Conservation (phyloP, 2,113 vertebrate species). For the Indri indri region DNA sequence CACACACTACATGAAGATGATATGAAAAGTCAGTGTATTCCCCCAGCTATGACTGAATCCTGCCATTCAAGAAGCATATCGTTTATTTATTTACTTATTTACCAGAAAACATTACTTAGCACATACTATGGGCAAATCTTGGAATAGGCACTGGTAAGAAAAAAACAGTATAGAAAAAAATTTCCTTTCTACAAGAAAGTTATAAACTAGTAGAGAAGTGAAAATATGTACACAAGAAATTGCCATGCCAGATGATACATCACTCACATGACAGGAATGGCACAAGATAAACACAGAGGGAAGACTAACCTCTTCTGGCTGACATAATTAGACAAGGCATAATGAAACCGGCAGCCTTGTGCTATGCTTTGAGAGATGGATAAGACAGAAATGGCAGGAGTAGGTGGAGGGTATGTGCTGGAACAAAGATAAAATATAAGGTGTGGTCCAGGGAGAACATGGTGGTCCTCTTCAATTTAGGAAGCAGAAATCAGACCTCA, state of each 20-base stretch:
- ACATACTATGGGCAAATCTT: background rate
- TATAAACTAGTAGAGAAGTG: background rate
- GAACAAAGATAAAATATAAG: background rate
- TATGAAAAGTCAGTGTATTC: background rate
- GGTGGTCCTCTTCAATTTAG: background rate
- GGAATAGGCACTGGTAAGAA: background rate
- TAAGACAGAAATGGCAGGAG: background rate
- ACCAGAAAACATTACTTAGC: background rate
- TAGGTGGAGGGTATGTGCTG: background rate
- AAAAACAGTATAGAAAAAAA: background rate
- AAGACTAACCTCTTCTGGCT: background rate
- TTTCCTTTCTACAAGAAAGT: background rate
- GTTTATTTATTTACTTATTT: background rate
- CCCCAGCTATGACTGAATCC: background rate
- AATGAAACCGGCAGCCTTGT: background rate
- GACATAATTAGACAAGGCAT: background rate
- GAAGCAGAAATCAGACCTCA: background rate
- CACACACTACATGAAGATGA: background rate
- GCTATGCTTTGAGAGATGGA: background rate
- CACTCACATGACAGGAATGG: background rate
- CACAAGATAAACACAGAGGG: background rate
- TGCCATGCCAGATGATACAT: background rate
- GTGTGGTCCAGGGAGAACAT: background rate
- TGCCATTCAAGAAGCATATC: background rate
- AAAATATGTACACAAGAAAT: background rate